Evolutionary conservation across 2,113 vertebrate genomes (phyloP), one percentile per base, ranked within the genome.

Genomic region (Spea multiplicata): DNA sequence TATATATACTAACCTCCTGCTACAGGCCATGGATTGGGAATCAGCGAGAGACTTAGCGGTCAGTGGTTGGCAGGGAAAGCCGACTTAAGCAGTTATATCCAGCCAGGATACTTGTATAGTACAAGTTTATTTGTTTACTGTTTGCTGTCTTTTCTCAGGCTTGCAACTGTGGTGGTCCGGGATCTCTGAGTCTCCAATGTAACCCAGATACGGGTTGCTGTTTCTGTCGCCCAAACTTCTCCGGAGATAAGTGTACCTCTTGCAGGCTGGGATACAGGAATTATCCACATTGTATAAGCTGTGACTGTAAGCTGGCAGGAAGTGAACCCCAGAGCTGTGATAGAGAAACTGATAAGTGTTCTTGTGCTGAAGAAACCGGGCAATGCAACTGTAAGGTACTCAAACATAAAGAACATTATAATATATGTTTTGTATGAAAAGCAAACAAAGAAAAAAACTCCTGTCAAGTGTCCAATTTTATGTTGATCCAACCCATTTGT

Each of bases 351-450:
- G 84, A 85, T n/a, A 89, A 87, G 68, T 99, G 97, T 48, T 94
- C 90, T 13, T 99, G 97, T 17, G 12, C 84, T 0, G 94, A 96
- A 79, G 89, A 84, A 1, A 95, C 90, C 0, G 97, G 96, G 9
- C 95, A 95, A 16, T 99, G 97, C 78, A 93, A 84, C 82, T 99
- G 97, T 91, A 99, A 97, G 96, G 97, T 99, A 84, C 12, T 83
- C 66, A 9, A 45, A 0, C 16, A 17, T 10, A 44, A 52, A n/a
- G 7, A 4, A 67, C 17, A 55, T 12, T 66, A 16, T 1, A 52
- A 10, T 52, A 52, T 30, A 30, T 30, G 30, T 30, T 30, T 30
- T 30, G 30, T 30, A 1, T 30, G 1, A 30, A 30, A 30, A 30
- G 30, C 30, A 30, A 30, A 30, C 30, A 30, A 30, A 30, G 1